phyloP scores from a whole-genome alignment of 2,888 invertebrate species.

The Incurvaria masculella region DNA sequence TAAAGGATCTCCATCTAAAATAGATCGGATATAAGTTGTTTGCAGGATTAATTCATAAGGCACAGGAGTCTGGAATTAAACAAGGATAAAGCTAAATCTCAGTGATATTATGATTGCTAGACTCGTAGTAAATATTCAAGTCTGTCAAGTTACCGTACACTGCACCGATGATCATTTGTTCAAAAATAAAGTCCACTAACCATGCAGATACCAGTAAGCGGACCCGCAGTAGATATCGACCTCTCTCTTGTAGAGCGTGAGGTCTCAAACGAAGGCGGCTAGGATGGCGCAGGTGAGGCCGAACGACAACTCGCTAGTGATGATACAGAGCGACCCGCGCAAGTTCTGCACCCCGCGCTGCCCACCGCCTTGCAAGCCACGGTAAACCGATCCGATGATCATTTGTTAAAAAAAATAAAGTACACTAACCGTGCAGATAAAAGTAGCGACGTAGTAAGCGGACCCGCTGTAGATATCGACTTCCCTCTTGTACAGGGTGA shows the following conservation, averaged over 20 bases:
- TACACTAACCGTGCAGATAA: conserved; percentile 20
- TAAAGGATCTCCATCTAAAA: no score
- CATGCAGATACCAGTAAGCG: conserved; percentile 31
- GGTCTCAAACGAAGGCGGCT: conserved; percentile 37
- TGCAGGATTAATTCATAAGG: no score
- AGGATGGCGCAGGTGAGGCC: conserved; percentile 43
- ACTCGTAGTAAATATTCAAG: background rate
- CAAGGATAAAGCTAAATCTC: no score
- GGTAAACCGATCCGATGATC: conserved; percentile 39
- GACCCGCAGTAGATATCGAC: conserved; percentile 40
- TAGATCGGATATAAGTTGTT: no score
- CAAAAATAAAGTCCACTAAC: conserved; percentile 16
- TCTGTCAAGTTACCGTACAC: background rate
- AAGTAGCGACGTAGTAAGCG: conserved; percentile 33
- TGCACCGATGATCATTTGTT: background rate
- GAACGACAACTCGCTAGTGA: conserved; percentile 49
- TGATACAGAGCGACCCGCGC: conserved; percentile 46
- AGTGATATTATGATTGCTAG: no score
- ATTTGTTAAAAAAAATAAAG: conserved; percentile 11
- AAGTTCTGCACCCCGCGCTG: conserved; percentile 47
- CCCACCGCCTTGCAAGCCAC: conserved; percentile 37
- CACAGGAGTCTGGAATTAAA: no score
- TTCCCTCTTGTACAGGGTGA: conserved; percentile 43
- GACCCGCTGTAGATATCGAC: conserved; percentile 40
- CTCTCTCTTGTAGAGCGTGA: conserved; percentile 43